Conservation (phyloP, 2,113 vertebrate genomes). For the Pongo pygmaeus region DNA sequence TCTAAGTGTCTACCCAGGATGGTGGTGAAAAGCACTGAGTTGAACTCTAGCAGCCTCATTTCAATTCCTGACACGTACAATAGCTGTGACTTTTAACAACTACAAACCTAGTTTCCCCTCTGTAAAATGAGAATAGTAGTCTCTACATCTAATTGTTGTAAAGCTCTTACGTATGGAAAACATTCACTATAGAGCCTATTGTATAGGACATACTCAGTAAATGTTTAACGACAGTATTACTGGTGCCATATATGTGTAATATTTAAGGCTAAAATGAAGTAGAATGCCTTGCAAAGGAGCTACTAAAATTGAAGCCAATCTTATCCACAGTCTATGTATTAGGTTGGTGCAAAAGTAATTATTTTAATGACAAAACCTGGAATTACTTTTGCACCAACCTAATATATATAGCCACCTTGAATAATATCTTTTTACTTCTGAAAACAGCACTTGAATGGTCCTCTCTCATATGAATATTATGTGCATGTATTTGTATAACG, state of each 20-base stretch:
- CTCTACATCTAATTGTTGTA: neutral
- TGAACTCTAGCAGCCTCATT: neutral
- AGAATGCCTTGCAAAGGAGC: neutral
- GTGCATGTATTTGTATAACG: no score
- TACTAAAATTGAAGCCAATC: neutral
- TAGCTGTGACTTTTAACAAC: neutral
- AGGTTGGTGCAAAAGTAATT: no score
- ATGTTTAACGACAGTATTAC: neutral
- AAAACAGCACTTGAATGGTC: neutral
- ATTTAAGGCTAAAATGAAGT: neutral
- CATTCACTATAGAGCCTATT: neutral
- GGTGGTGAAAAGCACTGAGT: neutral
- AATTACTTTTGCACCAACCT: no score
- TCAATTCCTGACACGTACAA: neutral
- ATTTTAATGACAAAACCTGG: no score
- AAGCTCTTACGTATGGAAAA: neutral
- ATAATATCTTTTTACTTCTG: neutral
- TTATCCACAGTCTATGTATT: neutral
- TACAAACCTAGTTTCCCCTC: neutral
- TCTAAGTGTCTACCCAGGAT: accelerated
- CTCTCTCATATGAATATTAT: neutral
- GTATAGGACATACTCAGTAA: neutral
- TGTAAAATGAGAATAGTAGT: neutral
- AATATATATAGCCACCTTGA: neutral
- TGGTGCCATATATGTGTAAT: neutral